These are phyloP conservation scores for Hydropsyche betteni DNA, from an alignment of 2,888 invertebrate species.

Conservation along the genomic window DNA sequence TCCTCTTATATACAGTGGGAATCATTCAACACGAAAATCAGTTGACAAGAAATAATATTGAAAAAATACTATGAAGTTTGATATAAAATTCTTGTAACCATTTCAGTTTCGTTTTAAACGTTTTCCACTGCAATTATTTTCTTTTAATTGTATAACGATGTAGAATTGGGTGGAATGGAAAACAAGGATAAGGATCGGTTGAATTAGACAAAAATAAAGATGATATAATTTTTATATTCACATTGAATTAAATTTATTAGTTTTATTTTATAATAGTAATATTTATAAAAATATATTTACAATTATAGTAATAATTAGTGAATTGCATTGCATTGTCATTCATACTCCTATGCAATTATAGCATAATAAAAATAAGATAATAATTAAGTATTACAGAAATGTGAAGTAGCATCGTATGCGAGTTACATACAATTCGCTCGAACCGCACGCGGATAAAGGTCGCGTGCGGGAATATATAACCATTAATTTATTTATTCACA, in stretches of 20 bases:
- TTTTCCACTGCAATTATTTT: no score
- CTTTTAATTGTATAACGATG: no score
- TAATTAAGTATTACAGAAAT: constrained; percentile 17
- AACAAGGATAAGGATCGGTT: constrained; percentile 6
- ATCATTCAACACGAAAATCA: no score
- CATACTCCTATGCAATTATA: constrained; percentile 20
- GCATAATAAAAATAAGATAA: constrained; percentile 16
- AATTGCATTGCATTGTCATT: constrained; percentile 31
- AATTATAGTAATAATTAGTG: constrained; percentile 41
- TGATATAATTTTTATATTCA: constrained; percentile 41
- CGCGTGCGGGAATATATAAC: background rate
- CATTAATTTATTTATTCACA: constrained; percentile 5
- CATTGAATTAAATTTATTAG: constrained; percentile 49
- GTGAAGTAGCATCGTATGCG: background rate
- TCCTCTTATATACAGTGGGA: no score
- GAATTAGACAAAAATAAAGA: constrained; percentile 22
- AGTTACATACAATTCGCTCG: background rate
- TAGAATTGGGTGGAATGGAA: background rate
- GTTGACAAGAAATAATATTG: no score
- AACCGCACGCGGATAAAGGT: background rate
- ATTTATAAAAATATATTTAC: constrained; percentile 52
- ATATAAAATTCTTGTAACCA: no score
- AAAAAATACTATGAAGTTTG: no score
- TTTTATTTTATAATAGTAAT: constrained; percentile 46
- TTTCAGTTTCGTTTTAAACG: no score